phyloP scores from a whole-genome alignment of 2,888 invertebrate species.

The Drosophila greeni region DNA sequence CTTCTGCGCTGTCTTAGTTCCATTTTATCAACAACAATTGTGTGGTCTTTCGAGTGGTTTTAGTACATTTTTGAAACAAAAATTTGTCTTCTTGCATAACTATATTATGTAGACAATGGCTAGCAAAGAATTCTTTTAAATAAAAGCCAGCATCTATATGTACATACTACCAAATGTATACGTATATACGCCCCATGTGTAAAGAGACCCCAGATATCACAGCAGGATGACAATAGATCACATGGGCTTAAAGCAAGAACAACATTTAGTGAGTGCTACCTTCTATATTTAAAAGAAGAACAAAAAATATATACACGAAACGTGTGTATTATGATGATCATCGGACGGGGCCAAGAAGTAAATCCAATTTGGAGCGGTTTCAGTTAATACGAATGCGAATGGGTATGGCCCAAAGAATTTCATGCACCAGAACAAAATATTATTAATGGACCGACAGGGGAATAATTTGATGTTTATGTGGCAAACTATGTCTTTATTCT shows the following conservation, averaged over 20 bases:
- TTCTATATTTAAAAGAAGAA: slow-evolving; percentile 35
- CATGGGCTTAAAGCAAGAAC: slow-evolving; percentile 33
- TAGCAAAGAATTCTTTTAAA: slow-evolving; percentile 24
- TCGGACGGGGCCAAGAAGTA: slow-evolving; percentile 23
- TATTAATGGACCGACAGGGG: slow-evolving; percentile 29
- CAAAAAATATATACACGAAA: slow-evolving; percentile 17
- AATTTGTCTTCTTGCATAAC: slow-evolving; percentile 27
- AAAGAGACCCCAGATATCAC: slow-evolving; percentile 35
- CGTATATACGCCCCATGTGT: slow-evolving; percentile 25
- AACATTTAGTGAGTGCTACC: slow-evolving; percentile 33
- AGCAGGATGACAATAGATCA: slow-evolving; percentile 38
- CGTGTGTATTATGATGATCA: slow-evolving; percentile 10
- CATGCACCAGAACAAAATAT: slow-evolving; percentile 25
- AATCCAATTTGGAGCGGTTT: slow-evolving; percentile 16
- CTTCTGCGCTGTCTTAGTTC: slow-evolving; percentile 54
- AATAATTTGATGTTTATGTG: slow-evolving; percentile 14
- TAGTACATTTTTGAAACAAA: slow-evolving; percentile 31
- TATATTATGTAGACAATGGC: slow-evolving; percentile 38
- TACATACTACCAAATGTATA: not conserved
- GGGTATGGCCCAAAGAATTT: slow-evolving; percentile 16
- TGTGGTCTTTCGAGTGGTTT: slow-evolving; percentile 38
- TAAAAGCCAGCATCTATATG: slow-evolving; percentile 10
- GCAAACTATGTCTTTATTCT: slow-evolving; percentile 9
- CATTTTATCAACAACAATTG: slow-evolving; percentile 58
- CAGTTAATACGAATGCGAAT: slow-evolving; percentile 15